Evolutionary conservation across 2,797 vertebrate species (phyloP).

Genomic region (Capromys pilorides): DNA sequence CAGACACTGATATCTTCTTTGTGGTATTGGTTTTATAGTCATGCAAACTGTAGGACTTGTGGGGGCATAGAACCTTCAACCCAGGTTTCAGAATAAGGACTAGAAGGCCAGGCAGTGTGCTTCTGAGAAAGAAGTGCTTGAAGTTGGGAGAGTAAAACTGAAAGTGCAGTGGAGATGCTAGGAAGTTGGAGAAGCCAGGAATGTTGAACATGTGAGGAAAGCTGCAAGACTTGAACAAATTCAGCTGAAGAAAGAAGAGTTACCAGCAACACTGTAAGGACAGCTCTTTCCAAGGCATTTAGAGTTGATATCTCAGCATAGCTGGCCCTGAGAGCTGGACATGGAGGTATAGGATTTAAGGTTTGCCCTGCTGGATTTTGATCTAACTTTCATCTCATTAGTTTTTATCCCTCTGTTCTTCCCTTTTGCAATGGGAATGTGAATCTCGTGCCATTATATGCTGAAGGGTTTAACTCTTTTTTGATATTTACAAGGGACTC

Average conservation of each 20-base stretch:
- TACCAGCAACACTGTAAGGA: not conserved
- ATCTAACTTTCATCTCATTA: not conserved
- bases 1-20: not conserved
- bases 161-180: not conserved
- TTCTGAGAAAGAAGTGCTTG: not conserved
- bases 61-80: not conserved
- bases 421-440: not conserved
- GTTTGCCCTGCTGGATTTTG: not conserved
- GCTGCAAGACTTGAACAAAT: not conserved
- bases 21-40: not conserved
- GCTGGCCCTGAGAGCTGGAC: not conserved
- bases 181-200: not conserved
- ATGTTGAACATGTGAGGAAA: not conserved
- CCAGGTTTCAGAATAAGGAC: not conserved
- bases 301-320: not conserved
- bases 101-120: not conserved
- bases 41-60: not conserved
- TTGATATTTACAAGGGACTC: not conserved
- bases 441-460: not conserved
- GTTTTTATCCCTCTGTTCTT: not conserved
- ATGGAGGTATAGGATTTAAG: not conserved
- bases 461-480: not conserved
- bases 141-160: not conserved
- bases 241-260: not conserved
- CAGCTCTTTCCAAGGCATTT: not conserved